phyloP scores from a whole-genome alignment of 1,140 invertebrate species.

The honey bee (Apis mellifera) region Amel_HAv3.1 CM009934.2:9350001-9350500 shows the following conservation, averaged over 20 bases:
- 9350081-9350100: no score
- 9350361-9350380: slow-evolving; percentile 64
- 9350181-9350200: background rate
- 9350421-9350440: slow-evolving; percentile 65
- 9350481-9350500: slow-evolving; percentile 45
- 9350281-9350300: slow-evolving; percentile 60
- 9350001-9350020: no score
- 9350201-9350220: background rate
- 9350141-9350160: no score
- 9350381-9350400: slow-evolving; percentile 58
- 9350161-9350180: no score
- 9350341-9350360: slow-evolving; percentile 51
- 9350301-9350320: slow-evolving; percentile 39
- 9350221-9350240: slow-evolving; percentile 1
- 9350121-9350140: no score
- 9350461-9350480: slow-evolving; percentile 61
- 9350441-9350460: slow-evolving; percentile 46
- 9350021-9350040: background rate
- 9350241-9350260: slow-evolving; percentile 8
- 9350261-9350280: slow-evolving; percentile 15
- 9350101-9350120: background rate
- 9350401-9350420: slow-evolving; percentile 66
- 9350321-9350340: slow-evolving; percentile 49
- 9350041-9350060: background rate
- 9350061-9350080: no score